These are phyloP conservation scores for Drosophila borborema DNA, from an alignment of 2,888 invertebrate species.

Conservation along the genomic window DNA sequence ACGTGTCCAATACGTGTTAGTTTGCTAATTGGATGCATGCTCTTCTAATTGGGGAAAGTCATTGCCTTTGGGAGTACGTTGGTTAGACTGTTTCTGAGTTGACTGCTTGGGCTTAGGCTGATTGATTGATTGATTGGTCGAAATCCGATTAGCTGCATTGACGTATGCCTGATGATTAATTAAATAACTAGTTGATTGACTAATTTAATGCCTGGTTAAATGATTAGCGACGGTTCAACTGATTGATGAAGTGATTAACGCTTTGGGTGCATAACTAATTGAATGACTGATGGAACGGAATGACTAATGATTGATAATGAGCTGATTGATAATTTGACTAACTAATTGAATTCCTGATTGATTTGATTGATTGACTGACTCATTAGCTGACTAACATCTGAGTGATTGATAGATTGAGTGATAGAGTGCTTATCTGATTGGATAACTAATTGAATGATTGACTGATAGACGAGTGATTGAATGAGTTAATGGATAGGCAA, in stretches of 20 bases:
- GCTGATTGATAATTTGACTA: not conserved
- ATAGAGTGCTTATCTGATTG: not conserved
- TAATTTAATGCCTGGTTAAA: not conserved
- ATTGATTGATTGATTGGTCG: not conserved
- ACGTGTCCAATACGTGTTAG: constrained; percentile 2
- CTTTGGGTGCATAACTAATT: not conserved
- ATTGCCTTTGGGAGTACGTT: not conserved
- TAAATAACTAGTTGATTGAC: not conserved
- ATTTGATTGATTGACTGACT: not conserved
- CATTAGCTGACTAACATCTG: no score
- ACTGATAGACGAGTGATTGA: not conserved
- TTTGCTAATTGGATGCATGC: not conserved
- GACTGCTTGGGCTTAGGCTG: no score
- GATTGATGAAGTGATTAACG: not conserved
- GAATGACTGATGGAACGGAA: not conserved
- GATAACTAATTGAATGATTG: not conserved
- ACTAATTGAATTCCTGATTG: not conserved
- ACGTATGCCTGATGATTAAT: not conserved
- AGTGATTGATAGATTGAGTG: not conserved
- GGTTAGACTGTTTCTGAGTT: no score
- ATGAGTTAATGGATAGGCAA: not conserved
- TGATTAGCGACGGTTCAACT: not conserved
- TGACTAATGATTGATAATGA: not conserved
- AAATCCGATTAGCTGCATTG: not conserved
- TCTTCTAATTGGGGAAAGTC: not conserved